These are phyloP conservation scores for Cyclophora albipunctata DNA, from an alignment of 2,888 invertebrate genomes.

Conservation along the genomic window DNA sequence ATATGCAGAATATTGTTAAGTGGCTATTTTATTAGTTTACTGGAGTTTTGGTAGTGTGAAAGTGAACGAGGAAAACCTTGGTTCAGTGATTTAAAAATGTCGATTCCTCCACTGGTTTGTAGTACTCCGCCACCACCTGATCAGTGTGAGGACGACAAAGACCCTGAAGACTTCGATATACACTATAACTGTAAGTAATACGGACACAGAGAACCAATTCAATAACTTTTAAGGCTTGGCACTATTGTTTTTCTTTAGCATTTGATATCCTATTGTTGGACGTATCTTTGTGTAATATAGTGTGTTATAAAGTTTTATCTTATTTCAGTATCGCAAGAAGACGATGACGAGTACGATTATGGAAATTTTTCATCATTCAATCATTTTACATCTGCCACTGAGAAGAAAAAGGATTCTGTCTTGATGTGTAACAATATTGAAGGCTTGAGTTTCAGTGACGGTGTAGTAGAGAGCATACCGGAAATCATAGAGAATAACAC, in stretches of 20 bases:
- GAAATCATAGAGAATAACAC: constrained; percentile 10
- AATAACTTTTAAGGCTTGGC: too few relatives aligned
- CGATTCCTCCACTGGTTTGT: constrained; percentile 80
- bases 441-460: constrained; percentile 10
- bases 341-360: constrained; percentile 53
- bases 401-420: constrained; percentile 16
- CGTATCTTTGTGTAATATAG: too few relatives aligned
- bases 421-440: constrained; percentile 12
- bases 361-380: constrained; percentile 46
- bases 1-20: constrained; percentile 7
- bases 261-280: too few relatives aligned
- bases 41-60: constrained; percentile 10
- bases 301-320: not conserved
- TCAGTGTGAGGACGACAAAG: constrained; percentile 79
- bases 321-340: constrained; percentile 62
- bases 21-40: too few relatives aligned
- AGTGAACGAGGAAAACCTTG: constrained; percentile 24
- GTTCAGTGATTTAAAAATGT: constrained; percentile 56
- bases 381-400: constrained; percentile 31
- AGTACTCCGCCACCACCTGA: constrained; percentile 80
- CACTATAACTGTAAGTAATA: constrained; percentile 57
- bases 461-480: constrained; percentile 19
- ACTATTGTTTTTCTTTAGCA: too few relatives aligned
- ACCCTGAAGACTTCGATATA: constrained; percentile 65
- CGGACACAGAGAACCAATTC: not conserved